Conservation (phyloP, 1,140 invertebrate genomes). For the Rhynchophorus ferrugineus region DNA sequence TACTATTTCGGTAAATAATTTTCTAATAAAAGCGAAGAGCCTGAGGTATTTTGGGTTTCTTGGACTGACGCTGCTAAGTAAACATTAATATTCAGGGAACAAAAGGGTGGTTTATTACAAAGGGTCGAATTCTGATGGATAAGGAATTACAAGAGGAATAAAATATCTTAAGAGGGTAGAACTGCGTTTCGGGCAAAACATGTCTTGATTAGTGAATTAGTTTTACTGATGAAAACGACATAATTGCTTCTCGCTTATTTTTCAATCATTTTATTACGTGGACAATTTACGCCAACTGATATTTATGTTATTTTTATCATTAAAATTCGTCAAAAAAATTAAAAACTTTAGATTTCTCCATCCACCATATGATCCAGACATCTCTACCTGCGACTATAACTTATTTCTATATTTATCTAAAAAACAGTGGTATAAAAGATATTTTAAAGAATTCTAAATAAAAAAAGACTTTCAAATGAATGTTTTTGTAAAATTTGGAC, state of each 20-base stretch:
- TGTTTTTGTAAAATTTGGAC: too few relatives aligned
- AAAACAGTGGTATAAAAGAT: too few relatives aligned
- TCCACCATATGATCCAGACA: too few relatives aligned
- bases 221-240: neutral
- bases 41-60: slow-evolving; percentile 12
- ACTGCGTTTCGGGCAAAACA: neutral
- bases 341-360: too few relatives aligned
- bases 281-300: too few relatives aligned
- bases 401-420: too few relatives aligned
- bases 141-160: slow-evolving; percentile 17
- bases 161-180: slow-evolving; percentile 10
- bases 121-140: slow-evolving; percentile 19
- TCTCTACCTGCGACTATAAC: too few relatives aligned
- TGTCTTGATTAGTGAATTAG: neutral
- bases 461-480: too few relatives aligned
- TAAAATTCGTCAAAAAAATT: too few relatives aligned
- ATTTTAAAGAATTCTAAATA: too few relatives aligned
- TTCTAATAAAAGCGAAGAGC: slow-evolving; percentile 20
- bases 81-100: slow-evolving; percentile 11
- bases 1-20: slow-evolving; percentile 14
- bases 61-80: slow-evolving; percentile 14
- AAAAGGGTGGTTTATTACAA: slow-evolving; percentile 20
- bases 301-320: too few relatives aligned
- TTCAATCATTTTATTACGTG: too few relatives aligned
- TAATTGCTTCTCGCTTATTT: neutral